These are phyloP conservation scores for Tortrix viridana DNA, from an alignment of 2,888 invertebrate species.

Conservation along the genomic window DNA sequence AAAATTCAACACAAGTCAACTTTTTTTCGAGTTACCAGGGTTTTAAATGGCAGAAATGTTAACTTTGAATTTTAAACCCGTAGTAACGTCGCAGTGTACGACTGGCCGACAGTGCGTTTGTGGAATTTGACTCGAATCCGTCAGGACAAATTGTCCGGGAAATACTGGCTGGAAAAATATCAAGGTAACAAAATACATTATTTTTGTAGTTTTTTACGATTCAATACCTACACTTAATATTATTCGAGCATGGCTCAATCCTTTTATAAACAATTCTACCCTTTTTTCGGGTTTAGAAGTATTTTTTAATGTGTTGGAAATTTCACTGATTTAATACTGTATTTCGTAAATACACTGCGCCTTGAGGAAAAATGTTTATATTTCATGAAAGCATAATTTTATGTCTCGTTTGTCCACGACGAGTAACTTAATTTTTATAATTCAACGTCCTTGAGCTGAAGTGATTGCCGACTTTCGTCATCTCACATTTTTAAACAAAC, in stretches of 20 bases:
- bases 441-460: background rate
- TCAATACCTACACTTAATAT: no score
- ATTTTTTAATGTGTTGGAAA: background rate
- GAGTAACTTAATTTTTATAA: background rate
- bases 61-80: slow-evolving; percentile 58
- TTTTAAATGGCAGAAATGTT: slow-evolving; percentile 62
- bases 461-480: background rate
- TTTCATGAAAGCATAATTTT: slow-evolving; percentile 12
- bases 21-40: slow-evolving; percentile 57
- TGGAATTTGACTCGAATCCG: background rate
- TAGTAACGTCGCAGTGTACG: slow-evolving; percentile 1
- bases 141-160: background rate
- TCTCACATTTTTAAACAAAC: background rate
- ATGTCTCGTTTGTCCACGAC: slow-evolving; percentile 8
- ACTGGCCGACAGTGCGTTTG: background rate
- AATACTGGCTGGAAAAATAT: background rate
- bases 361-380: background rate
- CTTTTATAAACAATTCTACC: no score
- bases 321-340: background rate
- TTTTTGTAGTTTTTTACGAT: no score
- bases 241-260: no score
- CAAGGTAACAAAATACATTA: no score
- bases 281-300: no score
- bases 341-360: background rate
- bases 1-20: slow-evolving; percentile 61